Evolutionary conservation across 2,797 vertebrate species (phyloP), one percentile per base, ranked within the genome.

Genomic region (Rhabdomys pumilio): DNA sequence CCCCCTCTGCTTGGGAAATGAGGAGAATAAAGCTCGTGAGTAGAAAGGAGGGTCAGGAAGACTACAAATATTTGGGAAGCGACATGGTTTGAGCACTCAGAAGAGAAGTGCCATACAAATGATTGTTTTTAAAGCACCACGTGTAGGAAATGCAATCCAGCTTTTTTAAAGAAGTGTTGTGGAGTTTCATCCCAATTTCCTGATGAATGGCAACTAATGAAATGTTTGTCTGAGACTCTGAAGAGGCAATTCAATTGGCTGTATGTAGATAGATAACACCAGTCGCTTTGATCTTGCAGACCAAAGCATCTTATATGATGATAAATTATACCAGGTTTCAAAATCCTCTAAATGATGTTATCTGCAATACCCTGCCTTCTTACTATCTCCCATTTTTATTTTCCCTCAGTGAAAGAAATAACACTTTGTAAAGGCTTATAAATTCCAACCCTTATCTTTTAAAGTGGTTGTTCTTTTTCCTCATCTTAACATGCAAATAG

Each of bases 191-290:
- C 85, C 94, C 96, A 98, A 92, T 55, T 96, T 95, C 67, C 82
- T 94, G 93, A 94, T 97, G 89, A 98, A 97, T 96, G 97, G 89
- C 22, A 83, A 89, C 94, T 95, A 97, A 96, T 94, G 97, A 98
- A 96, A 97, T 94, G 80, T 98, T 96, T 98, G 97, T 98, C 96
- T 98, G 76, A 63, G 89, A 86, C 92, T 81, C 94, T 75, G 94
- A 97, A 95, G 97, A 96, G 94, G 97, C 80, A 44, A 88, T 88
- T 95, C 93, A n/a, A 80, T 76, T 55, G 96, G 96, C 93, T 79
- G 92, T 6, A 14, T 22, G 95, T 59, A 72, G 96, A 83, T 3
- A 75, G 96, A 89, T 77, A 92, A 76, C 72, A 65, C 83, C 92
- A 81, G 72, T 65, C 20, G 75, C 93, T 95, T 67, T 90, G 96